Conservation (phyloP, 2,888 invertebrate species). For the Lasioglossum morio region DNA sequence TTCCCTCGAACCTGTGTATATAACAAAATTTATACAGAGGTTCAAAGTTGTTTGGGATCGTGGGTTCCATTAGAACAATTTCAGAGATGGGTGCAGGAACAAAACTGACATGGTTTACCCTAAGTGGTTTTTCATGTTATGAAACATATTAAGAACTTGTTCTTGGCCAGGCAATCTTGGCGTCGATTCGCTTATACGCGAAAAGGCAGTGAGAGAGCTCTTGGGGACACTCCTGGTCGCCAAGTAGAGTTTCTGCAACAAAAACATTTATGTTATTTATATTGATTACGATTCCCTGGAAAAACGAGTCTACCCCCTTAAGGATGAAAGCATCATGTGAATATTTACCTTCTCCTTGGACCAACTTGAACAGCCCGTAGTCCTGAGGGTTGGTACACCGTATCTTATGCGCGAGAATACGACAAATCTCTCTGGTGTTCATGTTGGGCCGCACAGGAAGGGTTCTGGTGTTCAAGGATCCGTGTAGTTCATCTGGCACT, state of each 20-base stretch:
- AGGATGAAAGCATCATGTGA: neutral
- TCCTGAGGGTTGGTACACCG: conserved; percentile 98
- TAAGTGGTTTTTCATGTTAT: neutral
- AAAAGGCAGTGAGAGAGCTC: conserved; percentile 95
- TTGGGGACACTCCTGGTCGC: conserved; percentile 96
- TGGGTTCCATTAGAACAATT: neutral
- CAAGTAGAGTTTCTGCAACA: conserved; percentile 92
- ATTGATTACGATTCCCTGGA: neutral
- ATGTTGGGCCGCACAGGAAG: conserved; percentile 97
- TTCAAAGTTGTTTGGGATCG: neutral
- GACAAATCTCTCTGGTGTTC: conserved; percentile 96
- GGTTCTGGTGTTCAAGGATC: conserved; percentile 95
- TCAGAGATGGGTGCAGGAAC: neutral
- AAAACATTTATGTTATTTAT: conserved; percentile 5
- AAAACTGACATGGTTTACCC: conserved; percentile 16
- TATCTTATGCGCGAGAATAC: conserved; percentile 97
- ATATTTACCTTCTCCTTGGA: conserved; percentile 93
- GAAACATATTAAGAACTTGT: conserved; percentile 79
- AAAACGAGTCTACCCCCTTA: too few relatives aligned
- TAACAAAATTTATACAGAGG: neutral
- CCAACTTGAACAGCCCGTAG: conserved; percentile 95
- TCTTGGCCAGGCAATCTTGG: conserved; percentile 98
- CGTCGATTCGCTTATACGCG: conserved; percentile 97
- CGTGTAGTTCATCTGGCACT: conserved; percentile 97
- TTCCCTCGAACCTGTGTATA: neutral